Evolutionary conservation across 2,113 vertebrate genomes (phyloP).

Genomic region (Varanus salvator): DNA sequence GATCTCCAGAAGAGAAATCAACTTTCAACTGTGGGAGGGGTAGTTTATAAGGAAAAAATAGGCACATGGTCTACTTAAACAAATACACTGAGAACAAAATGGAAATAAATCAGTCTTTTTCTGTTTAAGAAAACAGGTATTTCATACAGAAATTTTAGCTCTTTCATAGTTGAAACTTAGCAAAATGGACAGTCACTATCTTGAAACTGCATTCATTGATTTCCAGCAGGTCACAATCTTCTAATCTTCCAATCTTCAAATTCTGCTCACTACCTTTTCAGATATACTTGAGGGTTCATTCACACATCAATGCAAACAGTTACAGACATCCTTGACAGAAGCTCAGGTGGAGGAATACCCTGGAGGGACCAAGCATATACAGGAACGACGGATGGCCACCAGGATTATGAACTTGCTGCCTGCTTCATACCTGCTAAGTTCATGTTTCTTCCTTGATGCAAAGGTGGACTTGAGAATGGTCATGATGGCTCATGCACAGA

Average conservation of each 20-base stretch:
- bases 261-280: conserved; percentile 33
- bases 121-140: conserved; percentile 58
- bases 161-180: conserved; percentile 32
- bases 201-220: conserved; percentile 39
- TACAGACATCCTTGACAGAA: background rate
- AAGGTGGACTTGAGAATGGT: background rate
- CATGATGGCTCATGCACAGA: background rate
- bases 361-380: background rate
- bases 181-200: conserved; percentile 56
- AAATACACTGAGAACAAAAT: conserved; percentile 53
- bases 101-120: conserved; percentile 55
- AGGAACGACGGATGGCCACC: background rate
- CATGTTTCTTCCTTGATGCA: background rate
- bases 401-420: background rate
- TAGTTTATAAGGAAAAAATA: conserved; percentile 40
- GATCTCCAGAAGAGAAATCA: conserved; percentile 63
- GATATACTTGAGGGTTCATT: background rate
- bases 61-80: conserved; percentile 60
- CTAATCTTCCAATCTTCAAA: background rate
- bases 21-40: conserved; percentile 68
- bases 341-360: background rate
- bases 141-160: conserved; percentile 63
- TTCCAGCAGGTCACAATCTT: conserved; percentile 7
- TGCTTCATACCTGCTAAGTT: background rate
- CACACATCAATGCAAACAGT: background rate